phyloP scores from a whole-genome alignment of 2,888 invertebrate genomes.

The Synanthedon myopaeformis region DNA sequence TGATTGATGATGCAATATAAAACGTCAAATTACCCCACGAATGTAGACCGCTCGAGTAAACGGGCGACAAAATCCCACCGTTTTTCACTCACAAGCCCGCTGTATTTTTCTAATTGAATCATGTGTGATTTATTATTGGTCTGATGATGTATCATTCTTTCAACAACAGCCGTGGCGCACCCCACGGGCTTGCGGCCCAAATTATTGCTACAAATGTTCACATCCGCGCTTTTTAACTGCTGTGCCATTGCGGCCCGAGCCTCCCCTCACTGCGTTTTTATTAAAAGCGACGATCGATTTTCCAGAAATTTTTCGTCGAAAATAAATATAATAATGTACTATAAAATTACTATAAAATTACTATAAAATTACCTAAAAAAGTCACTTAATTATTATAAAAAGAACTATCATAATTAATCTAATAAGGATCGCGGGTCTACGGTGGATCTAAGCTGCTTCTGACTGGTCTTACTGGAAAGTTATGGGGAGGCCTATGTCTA shows the following conservation, averaged over 20 bases:
- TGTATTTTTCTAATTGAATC: constrained; percentile 69
- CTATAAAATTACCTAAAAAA: no score
- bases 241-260: constrained; percentile 26
- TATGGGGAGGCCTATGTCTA: no score
- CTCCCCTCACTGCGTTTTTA: constrained; percentile 50
- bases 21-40: constrained; percentile 59
- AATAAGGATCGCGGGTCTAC: no score
- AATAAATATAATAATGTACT: neutral
- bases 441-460: no score
- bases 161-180: constrained; percentile 63
- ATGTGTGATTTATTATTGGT: constrained; percentile 69
- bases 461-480: no score
- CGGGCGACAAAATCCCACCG: constrained; percentile 47
- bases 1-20: constrained; percentile 63
- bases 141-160: constrained; percentile 71
- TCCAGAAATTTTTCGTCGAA: neutral
- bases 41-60: constrained; percentile 43
- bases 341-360: no score
- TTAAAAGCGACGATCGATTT: constrained; percentile 48
- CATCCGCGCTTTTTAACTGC: constrained; percentile 58
- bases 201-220: constrained; percentile 67
- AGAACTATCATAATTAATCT: no score
- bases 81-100: constrained; percentile 34
- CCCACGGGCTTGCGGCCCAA: constrained; percentile 56
- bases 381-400: no score